phyloP scores from a whole-genome alignment of 2,797 vertebrate species.

The Cryptoblepharus egeriae region DNA sequence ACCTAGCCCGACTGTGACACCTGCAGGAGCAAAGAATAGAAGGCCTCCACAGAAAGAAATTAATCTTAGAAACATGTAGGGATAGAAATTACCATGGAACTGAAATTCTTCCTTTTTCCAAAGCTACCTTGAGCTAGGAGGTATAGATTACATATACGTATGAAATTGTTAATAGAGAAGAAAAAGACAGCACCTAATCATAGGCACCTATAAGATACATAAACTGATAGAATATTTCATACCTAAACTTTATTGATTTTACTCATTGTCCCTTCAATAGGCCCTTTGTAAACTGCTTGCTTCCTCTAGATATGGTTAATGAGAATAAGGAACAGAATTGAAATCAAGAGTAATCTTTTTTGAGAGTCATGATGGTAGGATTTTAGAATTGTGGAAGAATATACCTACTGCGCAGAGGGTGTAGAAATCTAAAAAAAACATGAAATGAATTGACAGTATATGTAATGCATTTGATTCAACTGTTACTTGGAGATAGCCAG shows the following conservation, averaged over 20 bases:
- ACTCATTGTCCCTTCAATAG: slow-evolving; percentile 3
- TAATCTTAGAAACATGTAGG: slow-evolving; percentile 20
- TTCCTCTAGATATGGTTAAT: not conserved
- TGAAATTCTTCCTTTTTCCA: not conserved
- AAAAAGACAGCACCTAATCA: not conserved
- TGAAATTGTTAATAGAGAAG: not conserved
- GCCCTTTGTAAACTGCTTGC: not conserved
- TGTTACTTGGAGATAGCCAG: not conserved
- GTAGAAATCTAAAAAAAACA: not conserved
- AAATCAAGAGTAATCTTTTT: too few species aligned
- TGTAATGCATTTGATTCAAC: not conserved
- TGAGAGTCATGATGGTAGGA: not conserved
- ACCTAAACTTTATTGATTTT: not conserved
- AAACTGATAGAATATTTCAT: not conserved
- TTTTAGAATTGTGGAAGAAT: not conserved
- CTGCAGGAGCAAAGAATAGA: slow-evolving; percentile 34
- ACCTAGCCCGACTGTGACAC: slow-evolving; percentile 48
- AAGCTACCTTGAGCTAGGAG: not conserved
- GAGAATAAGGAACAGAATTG: too few species aligned
- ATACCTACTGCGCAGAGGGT: not conserved
- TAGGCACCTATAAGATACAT: not conserved
- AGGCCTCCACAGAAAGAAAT: slow-evolving; percentile 10
- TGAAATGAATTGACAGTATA: not conserved
- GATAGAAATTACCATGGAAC: fast-evolving
- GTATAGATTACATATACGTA: not conserved